Evolutionary conservation across 53 echinoderm and acorn worm species (phyloP).

Genomic region (Zoroaster sp.): DNA sequence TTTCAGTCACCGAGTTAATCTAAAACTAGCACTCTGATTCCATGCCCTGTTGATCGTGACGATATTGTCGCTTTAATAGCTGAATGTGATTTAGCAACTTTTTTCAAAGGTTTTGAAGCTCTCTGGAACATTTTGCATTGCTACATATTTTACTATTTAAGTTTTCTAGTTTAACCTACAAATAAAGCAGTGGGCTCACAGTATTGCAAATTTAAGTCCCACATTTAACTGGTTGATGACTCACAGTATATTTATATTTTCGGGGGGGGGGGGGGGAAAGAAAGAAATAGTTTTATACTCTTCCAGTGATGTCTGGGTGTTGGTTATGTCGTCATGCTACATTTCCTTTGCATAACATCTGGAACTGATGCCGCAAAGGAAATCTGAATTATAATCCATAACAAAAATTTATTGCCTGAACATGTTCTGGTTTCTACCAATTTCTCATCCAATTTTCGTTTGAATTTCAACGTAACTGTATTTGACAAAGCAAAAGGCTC

Average conservation of each 20-base stretch:
- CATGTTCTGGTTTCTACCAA: neutral
- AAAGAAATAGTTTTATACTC: neutral
- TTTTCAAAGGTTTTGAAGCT: too few species aligned
- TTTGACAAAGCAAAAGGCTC: neutral
- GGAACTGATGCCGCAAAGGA: neutral
- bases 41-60: too few species aligned
- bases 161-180: too few species aligned
- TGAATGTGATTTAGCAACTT: too few species aligned
- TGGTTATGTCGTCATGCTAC: neutral
- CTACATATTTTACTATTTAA: too few species aligned
- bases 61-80: too few species aligned
- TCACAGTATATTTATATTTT: neutral
- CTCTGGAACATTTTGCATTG: too few species aligned
- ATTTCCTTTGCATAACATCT: conserved; percentile 5
- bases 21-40: too few species aligned
- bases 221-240: neutral
- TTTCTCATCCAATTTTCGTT: neutral
- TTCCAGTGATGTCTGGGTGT: neutral
- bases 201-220: too few species aligned
- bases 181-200: too few species aligned
- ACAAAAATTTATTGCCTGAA: neutral
- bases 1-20: too few species aligned
- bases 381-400: conserved; percentile 2
- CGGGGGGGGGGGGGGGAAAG: neutral
- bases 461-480: neutral